A percentile compares a stretch with the other conserved stretches of the same genome.
Evolutionary conservation across 30 jellyfish, hydroid and myxozoan species (phyloP).

Genomic region (Hydra vulgaris): DNA sequence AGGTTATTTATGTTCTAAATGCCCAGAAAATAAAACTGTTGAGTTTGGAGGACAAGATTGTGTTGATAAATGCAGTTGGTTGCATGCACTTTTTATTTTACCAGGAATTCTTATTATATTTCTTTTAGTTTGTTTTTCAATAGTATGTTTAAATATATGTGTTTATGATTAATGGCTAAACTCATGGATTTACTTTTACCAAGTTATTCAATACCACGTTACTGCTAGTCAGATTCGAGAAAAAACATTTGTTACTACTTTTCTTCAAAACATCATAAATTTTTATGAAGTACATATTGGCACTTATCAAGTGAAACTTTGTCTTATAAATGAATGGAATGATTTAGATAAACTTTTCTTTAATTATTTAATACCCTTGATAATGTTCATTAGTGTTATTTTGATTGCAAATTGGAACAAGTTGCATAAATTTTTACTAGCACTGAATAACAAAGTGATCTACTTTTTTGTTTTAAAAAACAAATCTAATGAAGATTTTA

Average conservation of each 20-base stretch:
- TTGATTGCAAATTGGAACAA: not conserved
- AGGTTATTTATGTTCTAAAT: not conserved
- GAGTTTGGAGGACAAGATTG: not conserved
- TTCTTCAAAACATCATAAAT: not conserved
- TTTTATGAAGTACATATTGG: not conserved
- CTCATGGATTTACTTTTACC: not conserved
- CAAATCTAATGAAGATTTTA: not conserved
- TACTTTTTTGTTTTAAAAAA: not conserved
- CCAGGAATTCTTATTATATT: not conserved
- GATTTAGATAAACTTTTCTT: not conserved
- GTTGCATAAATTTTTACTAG: not conserved
- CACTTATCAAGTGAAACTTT: not conserved
- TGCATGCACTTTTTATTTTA: not conserved
- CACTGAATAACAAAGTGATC: not conserved
- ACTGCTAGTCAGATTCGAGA: not conserved
- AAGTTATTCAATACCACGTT: not conserved
- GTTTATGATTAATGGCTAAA: not conserved
- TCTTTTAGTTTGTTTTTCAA: not conserved
- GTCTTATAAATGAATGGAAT: not conserved
- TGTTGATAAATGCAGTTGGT: slow-evolving; percentile 4
- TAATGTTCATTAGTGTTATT: not conserved
- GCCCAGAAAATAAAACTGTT: not conserved
- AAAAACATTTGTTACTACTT: not conserved
- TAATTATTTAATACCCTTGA: not conserved
- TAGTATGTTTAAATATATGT: not conserved